Conservation (phyloP, 2,797 vertebrate species). For the Peromyscus melanophrys region DNA sequence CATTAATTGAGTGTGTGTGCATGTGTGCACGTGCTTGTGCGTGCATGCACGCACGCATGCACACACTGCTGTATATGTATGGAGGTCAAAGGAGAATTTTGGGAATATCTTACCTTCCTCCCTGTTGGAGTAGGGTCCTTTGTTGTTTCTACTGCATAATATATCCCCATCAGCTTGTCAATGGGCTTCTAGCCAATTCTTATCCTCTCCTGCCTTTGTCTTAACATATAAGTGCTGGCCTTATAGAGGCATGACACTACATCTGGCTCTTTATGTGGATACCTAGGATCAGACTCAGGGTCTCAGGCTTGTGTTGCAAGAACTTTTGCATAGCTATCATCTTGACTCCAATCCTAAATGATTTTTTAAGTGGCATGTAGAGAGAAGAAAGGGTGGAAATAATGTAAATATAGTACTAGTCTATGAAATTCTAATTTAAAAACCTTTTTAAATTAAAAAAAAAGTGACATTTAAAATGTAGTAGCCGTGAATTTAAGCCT, state of each 20-base stretch:
- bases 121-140: neutral
- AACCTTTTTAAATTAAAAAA: neutral
- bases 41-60: fast-evolving
- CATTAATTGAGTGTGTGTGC: neutral
- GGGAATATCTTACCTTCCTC: neutral
- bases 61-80: neutral
- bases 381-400: neutral
- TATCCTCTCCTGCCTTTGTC: neutral
- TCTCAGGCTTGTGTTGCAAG: neutral
- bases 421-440: neutral
- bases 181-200: neutral
- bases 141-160: neutral
- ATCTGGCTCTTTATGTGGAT: neutral
- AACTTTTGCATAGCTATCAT: neutral
- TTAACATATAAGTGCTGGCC: neutral
- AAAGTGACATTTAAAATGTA: neutral
- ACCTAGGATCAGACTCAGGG: too few species aligned
- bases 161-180: neutral
- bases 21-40: neutral
- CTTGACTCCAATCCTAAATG: neutral
- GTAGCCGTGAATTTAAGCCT: neutral
- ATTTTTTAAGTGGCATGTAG: neutral
- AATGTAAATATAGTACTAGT: neutral
- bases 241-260: neutral
- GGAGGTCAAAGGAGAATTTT: neutral